Base-by-base conservation (phyloP, 2,797 vertebrate genomes). In the Alouatta caraya region DNA sequence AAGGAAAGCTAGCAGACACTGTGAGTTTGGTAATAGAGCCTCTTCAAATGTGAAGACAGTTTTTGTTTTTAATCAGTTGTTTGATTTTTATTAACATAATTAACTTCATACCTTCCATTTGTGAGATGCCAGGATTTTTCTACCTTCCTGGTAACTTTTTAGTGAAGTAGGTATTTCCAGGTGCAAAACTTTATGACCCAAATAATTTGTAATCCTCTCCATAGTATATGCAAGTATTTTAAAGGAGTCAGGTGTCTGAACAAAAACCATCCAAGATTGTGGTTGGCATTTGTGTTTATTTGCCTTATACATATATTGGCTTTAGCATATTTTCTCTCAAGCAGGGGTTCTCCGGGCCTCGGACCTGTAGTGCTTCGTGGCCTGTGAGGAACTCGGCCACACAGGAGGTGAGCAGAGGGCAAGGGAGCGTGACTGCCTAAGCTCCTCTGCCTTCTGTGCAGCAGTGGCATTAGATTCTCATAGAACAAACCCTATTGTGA, bases 91-190 rank as follows among this genome's bases (percentile, higher is more conserved):
- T 75, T 84, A 73, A 81, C 88, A 83, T 80, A 91, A 55, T 61
- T 9, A 72, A 13, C 39, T 50, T 50, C 39, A 19, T 88, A 67
- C 70, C 67, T 81, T 94, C 37, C 80, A 48, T 94, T 95, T 52
- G 28, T 44, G 80, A 90, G 15, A 88, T 76, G 37, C 17, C 6
- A 5, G 59, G 33, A 46, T 72, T 86, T 95, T 59, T 48, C 44
- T 94, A 55, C 39, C 46, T 61, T 93, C 42, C 83, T 85, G 80
- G 70, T 86, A 93, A 93, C 55, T 44, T 97, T 64, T 42, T 50
- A 80, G 55, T 46, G 19, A 57, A 81, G 80, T 94, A 90, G 95
- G 44, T 96, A 85, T 90, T 93, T 92, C 78, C 88, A 97, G 90
- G 90, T 96, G 48, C 75, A 91, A 52, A 93, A 52, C 59, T 57